phyloP scores from a whole-genome alignment of 1,140 invertebrate genomes.

The Solenopsis invicta region DNA sequence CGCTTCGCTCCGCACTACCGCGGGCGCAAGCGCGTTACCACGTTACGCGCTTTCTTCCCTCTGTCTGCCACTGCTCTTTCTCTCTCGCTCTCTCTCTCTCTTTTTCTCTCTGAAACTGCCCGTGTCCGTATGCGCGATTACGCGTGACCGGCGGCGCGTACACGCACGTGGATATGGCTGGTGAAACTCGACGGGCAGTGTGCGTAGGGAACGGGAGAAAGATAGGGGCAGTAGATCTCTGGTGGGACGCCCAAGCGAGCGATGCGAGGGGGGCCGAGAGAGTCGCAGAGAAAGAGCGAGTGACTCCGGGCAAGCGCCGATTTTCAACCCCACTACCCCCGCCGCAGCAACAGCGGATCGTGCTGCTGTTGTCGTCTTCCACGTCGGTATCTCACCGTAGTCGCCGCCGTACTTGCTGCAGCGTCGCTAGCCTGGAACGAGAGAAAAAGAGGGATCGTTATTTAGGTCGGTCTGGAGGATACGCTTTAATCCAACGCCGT shows the following conservation, averaged over 20 bases:
- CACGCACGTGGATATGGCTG: conserved; percentile 66
- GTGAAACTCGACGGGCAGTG: conserved; percentile 31
- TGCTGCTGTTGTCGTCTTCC: conserved; percentile 23
- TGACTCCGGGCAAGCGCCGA: conserved; percentile 69
- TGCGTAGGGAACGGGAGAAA: conserved; percentile 36
- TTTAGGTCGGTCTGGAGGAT: conserved; percentile 15
- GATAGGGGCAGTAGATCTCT: conserved; percentile 37
- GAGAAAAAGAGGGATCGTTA: conserved; percentile 59
- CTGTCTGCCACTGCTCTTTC: too few species aligned
- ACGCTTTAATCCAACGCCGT: conserved; percentile 1
- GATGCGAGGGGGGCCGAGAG: not conserved
- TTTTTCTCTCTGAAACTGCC: not conserved
- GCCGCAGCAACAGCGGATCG: conserved; percentile 47
- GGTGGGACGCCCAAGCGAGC: conserved; percentile 9
- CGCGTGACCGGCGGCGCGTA: conserved; percentile 42
- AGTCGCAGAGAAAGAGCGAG: conserved; percentile 29
- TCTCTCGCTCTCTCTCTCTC: not conserved
- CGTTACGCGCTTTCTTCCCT: too few species aligned
- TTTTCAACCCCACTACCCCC: conserved; percentile 71
- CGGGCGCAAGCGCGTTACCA: conserved; percentile 18
- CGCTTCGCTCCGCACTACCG: not conserved
- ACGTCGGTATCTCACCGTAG: conserved; percentile 61
- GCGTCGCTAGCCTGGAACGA: conserved; percentile 66
- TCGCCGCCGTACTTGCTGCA: conserved; percentile 36
- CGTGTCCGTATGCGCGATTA: conserved; percentile 55